phyloP scores from a whole-genome alignment of 64 coral and sea anemone genomes.

The Acropora tenuis region DNA sequence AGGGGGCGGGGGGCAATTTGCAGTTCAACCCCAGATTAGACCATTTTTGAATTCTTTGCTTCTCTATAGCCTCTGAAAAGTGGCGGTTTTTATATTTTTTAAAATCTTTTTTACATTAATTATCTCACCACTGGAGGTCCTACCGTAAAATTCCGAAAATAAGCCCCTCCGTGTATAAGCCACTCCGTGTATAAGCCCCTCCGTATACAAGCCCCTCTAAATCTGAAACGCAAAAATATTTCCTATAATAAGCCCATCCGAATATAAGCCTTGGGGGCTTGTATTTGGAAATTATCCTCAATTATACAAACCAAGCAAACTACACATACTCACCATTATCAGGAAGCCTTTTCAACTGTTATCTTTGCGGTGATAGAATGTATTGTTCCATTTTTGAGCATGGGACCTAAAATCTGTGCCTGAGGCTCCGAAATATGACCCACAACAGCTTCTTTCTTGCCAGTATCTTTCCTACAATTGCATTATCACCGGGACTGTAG shows the following conservation, averaged over 20 bases:
- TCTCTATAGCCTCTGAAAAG: too few species aligned
- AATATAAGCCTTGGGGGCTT: not conserved
- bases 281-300: not conserved
- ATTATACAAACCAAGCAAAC: not conserved
- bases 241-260: not conserved
- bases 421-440: not conserved
- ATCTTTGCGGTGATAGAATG: not conserved
- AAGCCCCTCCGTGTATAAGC: too few species aligned
- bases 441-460: not conserved
- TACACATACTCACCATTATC: not conserved
- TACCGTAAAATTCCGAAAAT: too few species aligned
- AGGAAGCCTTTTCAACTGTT: constrained; percentile 6
- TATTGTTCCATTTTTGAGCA: not conserved
- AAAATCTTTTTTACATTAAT: too few species aligned
- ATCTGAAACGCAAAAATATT: not conserved
- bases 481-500: constrained; percentile 8
- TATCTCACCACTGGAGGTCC: too few species aligned
- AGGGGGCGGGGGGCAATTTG: too few species aligned
- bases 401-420: not conserved
- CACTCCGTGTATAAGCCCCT: not conserved
- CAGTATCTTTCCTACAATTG: not conserved
- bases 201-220: not conserved
- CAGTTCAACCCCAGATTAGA: too few species aligned
- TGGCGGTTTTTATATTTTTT: too few species aligned
- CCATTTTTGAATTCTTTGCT: too few species aligned